Conservation (phyloP, 1,140 invertebrate species). For the Zaprionus lachaisei region DNA sequence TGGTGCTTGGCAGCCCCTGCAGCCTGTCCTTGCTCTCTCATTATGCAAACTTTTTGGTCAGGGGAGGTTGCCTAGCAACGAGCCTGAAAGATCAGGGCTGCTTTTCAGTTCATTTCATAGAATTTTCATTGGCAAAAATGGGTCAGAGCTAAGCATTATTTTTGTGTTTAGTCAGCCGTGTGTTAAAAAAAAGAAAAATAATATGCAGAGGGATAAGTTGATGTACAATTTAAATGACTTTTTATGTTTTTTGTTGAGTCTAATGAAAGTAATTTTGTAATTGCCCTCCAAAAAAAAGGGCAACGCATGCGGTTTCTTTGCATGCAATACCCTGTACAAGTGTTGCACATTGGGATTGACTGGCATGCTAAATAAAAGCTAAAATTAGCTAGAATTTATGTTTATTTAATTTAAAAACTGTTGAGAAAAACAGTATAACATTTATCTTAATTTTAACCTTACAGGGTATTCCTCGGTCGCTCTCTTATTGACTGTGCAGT, state of each 20-base stretch:
- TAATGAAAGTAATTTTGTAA: slow-evolving; percentile 77
- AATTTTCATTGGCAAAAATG: slow-evolving; percentile 45
- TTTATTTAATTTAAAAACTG: no score
- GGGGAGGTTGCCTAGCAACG: background rate
- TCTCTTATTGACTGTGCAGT: background rate
- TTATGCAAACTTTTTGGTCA: slow-evolving; percentile 21
- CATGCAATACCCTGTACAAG: background rate
- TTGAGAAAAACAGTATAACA: background rate
- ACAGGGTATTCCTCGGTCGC: background rate
- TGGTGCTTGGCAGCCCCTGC: no score
- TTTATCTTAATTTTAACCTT: no score
- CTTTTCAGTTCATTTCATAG: slow-evolving; percentile 24
- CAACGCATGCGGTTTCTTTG: slow-evolving; percentile 46
- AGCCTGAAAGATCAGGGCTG: slow-evolving; percentile 27
- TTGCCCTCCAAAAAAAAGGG: slow-evolving; percentile 37
- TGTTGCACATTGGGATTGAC: background rate
- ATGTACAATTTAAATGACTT: slow-evolving; percentile 73
- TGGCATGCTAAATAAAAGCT: background rate
- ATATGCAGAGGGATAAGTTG: slow-evolving; percentile 22
- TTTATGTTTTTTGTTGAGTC: slow-evolving; percentile 38
- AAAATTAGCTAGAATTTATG: no score
- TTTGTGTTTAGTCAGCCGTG: slow-evolving; percentile 42
- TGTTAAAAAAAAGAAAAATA: slow-evolving; percentile 32
- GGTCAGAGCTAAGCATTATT: slow-evolving; percentile 41
- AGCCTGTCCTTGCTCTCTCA: slow-evolving; percentile 27